Base-by-base conservation (phyloP, 2,888 invertebrate species). In the Ichneumon xanthorius region DNA sequence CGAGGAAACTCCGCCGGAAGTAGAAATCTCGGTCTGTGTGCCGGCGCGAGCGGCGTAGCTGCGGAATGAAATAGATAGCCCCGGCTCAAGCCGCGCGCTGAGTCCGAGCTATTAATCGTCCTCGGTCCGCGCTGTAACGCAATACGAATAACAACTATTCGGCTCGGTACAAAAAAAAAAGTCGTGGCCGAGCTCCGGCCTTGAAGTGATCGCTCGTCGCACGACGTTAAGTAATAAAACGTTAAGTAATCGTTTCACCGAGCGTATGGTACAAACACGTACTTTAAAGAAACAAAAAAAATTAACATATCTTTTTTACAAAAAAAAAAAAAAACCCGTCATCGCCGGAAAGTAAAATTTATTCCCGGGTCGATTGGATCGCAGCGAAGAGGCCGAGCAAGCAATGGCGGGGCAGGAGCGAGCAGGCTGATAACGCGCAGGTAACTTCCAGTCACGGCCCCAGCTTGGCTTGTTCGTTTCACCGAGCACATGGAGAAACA, bases 361-460 rank as follows among this genome's bases (percentile, higher is more conserved):
- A 37, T 37, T 37, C 30, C 7, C 40, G 40, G 9, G 40, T 40
- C 40, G 40, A 9, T 40, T 40, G 9, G 9, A 40, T 40, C 7
- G 55, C 7, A 22, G 55, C 2, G 55, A 55, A 40, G 55, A 9
- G 55, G 19, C 19, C 19, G 55, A 55, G 55, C 55, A 55, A 55
- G 70, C 81, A 85, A 85, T 86, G 81, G 77, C 63, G 76, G 80
- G 79, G 79, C 77, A 55, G 80, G 48, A 77, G 83, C 85, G 76
- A 84, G 61, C 40, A 75, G 75, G 82, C 80, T 85, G 86, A 88
- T 86, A 87, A 86, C 81, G 77, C 72, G 85, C 87, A 87, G 88
- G 86, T 87, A 86, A 83, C 81, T 81, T 81, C 81, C 82, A 87
- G 80, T 88, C 71, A 76, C 58, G 79, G 68, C n/a, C 72, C 58